Evolutionary conservation across 2,888 invertebrate species (phyloP).

Genomic region (Tipula lateralis): DNA sequence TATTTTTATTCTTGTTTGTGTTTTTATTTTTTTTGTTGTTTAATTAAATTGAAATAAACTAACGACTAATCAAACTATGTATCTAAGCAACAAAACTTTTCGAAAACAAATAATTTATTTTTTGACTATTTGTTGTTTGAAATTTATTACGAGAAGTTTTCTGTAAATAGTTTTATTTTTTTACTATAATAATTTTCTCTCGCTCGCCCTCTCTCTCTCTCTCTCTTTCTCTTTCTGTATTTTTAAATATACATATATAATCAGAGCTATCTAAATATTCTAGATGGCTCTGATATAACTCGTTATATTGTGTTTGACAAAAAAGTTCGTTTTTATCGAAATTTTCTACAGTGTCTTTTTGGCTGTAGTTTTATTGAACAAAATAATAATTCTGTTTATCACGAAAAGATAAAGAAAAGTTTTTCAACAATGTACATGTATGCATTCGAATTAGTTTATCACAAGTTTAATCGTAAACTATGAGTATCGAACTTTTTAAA

Average conservation of each 20-base stretch:
- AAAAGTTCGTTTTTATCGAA: neutral
- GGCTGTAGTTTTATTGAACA: neutral
- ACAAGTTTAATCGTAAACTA: too few relatives aligned
- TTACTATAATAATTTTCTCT: neutral
- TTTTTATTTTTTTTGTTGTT: neutral
- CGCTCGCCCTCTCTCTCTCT: neutral
- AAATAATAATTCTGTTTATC: neutral
- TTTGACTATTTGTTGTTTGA: conserved; percentile 19
- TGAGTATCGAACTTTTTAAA: too few relatives aligned
- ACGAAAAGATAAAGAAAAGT: neutral
- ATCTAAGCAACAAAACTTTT: neutral
- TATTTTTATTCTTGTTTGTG: conserved; percentile 36
- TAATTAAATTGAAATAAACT: neutral
- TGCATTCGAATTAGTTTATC: too few relatives aligned
- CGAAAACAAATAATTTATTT: conserved; percentile 37
- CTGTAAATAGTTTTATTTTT: neutral
- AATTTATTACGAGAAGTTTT: neutral
- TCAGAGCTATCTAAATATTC: too few relatives aligned
- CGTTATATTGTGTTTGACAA: neutral
- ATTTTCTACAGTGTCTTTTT: neutral
- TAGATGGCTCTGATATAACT: too few relatives aligned
- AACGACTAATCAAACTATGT: neutral
- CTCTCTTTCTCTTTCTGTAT: neutral
- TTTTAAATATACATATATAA: too few relatives aligned
- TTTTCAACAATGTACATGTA: too few relatives aligned